Evolutionary conservation across 92 coral and sea anemone genomes (phyloP).

Genomic region (Actinostola sp.): DNA sequence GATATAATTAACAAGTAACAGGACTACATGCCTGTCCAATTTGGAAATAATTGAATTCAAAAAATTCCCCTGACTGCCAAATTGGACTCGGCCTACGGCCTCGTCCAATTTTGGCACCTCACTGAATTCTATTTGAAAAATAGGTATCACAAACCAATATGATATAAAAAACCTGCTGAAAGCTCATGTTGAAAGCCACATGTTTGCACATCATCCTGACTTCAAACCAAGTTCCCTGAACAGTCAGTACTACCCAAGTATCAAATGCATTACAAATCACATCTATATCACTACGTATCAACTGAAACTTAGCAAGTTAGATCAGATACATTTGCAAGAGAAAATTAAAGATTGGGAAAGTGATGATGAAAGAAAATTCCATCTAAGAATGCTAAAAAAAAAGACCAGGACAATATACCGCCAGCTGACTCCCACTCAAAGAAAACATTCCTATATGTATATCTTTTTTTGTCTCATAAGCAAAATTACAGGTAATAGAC

Average conservation of each 20-base stretch:
- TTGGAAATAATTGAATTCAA: no score
- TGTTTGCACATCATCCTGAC: neutral
- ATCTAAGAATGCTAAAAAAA: neutral
- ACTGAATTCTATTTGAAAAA: no score
- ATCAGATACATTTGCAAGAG: neutral
- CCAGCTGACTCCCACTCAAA: neutral
- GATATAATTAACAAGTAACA: no score
- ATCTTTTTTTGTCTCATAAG: no score
- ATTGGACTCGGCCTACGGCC: no score
- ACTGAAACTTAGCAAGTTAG: constrained; percentile 5
- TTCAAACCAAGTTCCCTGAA: neutral
- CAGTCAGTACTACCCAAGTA: constrained; percentile 3
- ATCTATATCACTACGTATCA: neutral
- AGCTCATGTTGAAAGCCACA: neutral
- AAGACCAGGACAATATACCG: neutral
- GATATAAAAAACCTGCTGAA: constrained; percentile 7
- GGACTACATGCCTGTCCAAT: no score
- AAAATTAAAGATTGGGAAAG: constrained; percentile 1
- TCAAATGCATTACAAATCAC: constrained; percentile 1
- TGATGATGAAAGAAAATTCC: neutral
- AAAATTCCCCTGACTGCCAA: no score
- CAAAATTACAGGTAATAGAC: no score
- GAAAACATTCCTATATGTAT: constrained; percentile 1
- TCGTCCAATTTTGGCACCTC: no score
- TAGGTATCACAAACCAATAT: constrained; percentile 11